Evolutionary conservation across 1,140 invertebrate species (phyloP), one percentile per base, ranked within the genome.

Genomic region (Drosophila sp.): DNA sequence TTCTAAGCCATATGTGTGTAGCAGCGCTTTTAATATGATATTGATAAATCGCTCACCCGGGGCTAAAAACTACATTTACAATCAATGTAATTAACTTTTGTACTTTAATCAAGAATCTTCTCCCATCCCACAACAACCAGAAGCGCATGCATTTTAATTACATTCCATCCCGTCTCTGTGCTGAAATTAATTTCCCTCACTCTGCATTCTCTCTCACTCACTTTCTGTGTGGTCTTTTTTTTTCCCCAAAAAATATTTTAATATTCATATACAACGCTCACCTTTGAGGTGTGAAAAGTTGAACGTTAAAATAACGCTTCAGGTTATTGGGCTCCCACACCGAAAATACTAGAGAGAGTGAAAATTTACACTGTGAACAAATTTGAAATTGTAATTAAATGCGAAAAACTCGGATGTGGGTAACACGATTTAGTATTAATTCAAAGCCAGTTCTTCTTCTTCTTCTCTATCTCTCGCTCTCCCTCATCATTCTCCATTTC

Each of bases 301-400:
- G 25, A 71, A 63, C 27, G 41, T 58, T 58, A 40, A 8, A 56
- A 65, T 64, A 62, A 41, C n/a, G 70, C 65, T 69, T 50, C 61
- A 47, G 70, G 66, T 47, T 67, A 72, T 85, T 69, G 69, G 63
- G 41, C 41, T 33, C 35, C 41, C 2, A 38, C 17, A 10, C n/a
- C 8, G 10, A 11, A 47, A 54, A 29, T 35, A 33, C 11, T 44
- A 30, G 29, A 40, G 7, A 54, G 41, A 71, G 57, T 60, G 23
- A 40, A 25, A 54, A 47, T n/a, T 27, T 23, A 10, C 33, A 35
- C 33, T 35, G 33, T 7, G 38, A 63, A 23, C 27, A 29, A 71
- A 76, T 62, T 80, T 38, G n/a, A 68, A 57, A 72, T 72, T 85
- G 8, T 62, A 85, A 86, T 86, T 79, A 75, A 79, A 61, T 55